Evolutionary conservation across 2,888 invertebrate species (phyloP).

Genomic region (Epinotia nisella): DNA sequence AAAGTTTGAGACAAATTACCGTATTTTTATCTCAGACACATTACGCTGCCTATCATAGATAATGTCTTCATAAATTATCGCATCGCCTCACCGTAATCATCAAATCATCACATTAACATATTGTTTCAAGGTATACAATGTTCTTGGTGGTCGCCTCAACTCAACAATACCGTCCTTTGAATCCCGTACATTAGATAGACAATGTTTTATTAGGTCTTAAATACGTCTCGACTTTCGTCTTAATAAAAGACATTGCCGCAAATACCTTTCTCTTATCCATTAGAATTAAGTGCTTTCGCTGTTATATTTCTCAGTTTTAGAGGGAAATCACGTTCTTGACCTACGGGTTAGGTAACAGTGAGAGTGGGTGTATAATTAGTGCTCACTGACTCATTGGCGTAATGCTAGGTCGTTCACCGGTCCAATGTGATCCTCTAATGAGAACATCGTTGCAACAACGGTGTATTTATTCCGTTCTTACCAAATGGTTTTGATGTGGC

Average conservation of each 20-base stretch:
- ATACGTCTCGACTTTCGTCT: conserved; percentile 32
- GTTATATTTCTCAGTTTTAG: conserved; percentile 47
- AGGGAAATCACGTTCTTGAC: conserved; percentile 62
- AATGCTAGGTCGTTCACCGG: conserved; percentile 34
- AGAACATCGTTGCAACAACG: not conserved
- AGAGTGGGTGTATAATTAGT: conserved; percentile 59
- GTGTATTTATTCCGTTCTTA: not conserved
- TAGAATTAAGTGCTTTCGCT: conserved; percentile 44
- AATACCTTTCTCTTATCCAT: conserved; percentile 43
- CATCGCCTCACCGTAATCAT: not conserved
- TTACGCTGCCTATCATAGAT: not conserved
- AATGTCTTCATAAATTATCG: not conserved
- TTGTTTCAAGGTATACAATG: not conserved
- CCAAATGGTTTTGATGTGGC: not conserved
- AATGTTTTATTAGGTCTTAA: conserved; percentile 21
- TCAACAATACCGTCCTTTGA: not conserved
- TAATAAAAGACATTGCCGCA: conserved; percentile 36
- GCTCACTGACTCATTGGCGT: conserved; percentile 36
- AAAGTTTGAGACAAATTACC: conserved; percentile 1
- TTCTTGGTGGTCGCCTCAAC: not conserved
- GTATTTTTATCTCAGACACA: not conserved
- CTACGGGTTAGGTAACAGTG: conserved; percentile 59
- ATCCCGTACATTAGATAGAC: not conserved
- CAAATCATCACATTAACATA: conserved; percentile 5
- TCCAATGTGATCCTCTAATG: not conserved